Percentiles rank a stretch among this genome's conserved stretches.
phyloP scores from a whole-genome alignment of 2,888 invertebrate species.

The Drosophila neutralis region DNA sequence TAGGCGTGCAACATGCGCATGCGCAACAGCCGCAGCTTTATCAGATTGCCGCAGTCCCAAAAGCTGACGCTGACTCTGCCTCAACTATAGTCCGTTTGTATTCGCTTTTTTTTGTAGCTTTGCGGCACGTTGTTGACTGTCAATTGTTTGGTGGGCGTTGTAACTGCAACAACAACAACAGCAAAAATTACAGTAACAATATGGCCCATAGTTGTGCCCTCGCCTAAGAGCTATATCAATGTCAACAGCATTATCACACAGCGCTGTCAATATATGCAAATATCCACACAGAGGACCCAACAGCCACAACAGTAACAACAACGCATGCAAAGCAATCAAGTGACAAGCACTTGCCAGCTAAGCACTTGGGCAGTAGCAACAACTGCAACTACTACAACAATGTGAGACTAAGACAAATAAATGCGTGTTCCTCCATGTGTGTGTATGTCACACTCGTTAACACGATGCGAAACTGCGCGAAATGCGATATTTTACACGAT shows the following conservation, averaged over 20 bases:
- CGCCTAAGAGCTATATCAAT: constrained; percentile 75
- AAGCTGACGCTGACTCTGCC: constrained; percentile 41
- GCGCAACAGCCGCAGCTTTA: constrained; percentile 80
- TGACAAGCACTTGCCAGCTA: constrained; percentile 63
- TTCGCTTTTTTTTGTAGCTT: constrained; percentile 33
- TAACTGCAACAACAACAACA: constrained; percentile 42
- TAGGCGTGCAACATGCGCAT: constrained; percentile 85
- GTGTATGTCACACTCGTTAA: constrained; percentile 80
- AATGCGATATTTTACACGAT: constrained; percentile 85
- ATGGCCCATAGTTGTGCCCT: constrained; percentile 49
- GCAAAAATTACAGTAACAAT: constrained; percentile 39
- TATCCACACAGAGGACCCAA: constrained; percentile 45
- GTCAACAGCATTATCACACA: constrained; percentile 82
- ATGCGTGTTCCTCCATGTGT: constrained; percentile 65
- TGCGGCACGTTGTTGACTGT: constrained; percentile 77
- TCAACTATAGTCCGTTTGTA: constrained; percentile 26
- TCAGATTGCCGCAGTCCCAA: constrained; percentile 74
- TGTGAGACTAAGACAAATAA: constrained; percentile 73
- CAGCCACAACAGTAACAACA: constrained; percentile 45
- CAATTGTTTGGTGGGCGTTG: constrained; percentile 79
- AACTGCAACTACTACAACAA: constrained; percentile 49
- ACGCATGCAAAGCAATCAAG: constrained; percentile 52
- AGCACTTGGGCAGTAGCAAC: constrained; percentile 52
- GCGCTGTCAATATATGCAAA: constrained; percentile 82
- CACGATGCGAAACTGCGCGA: constrained; percentile 82